Percentiles rank a stretch among this genome's conserved stretches.
Evolutionary conservation across 92 coral and sea anemone species (phyloP).

Genomic region (Siderastrea siderea): DNA sequence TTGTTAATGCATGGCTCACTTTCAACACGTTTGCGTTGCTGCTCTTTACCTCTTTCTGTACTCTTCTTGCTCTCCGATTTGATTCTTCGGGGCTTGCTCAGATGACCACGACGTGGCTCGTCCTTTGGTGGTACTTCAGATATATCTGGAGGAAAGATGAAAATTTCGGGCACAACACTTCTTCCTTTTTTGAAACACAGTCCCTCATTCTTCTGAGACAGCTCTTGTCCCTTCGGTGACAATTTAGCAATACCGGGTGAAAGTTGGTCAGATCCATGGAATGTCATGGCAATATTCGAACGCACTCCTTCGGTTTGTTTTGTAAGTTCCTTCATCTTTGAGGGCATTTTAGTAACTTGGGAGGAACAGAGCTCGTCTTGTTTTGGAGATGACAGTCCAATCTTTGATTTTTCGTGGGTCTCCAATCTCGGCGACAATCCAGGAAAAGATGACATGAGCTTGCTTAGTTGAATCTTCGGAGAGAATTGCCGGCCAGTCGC

Average conservation of each 20-base stretch:
- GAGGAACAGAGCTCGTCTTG: background rate
- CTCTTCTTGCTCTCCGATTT: background rate
- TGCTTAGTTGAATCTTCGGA: background rate
- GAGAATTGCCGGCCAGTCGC: background rate
- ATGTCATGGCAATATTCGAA: background rate
- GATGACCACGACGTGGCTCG: background rate
- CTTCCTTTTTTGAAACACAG: background rate
- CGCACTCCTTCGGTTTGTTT: background rate
- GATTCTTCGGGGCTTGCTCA: background rate
- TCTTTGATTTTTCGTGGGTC: background rate
- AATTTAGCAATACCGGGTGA: background rate
- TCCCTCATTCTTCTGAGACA: background rate
- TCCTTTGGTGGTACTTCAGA: background rate
- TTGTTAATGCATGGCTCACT: background rate
- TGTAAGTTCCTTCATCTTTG: background rate
- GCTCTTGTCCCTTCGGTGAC: background rate
- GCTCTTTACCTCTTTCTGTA: background rate
- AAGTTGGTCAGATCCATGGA: background rate
- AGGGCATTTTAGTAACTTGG: background rate
- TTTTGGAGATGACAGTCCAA: background rate
- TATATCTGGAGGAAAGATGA: background rate
- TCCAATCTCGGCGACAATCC: background rate
- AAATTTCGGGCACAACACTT: background rate
- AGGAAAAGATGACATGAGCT: background rate
- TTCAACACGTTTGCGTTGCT: background rate